Percentiles rank a stretch among this genome's conserved stretches.
Conservation (phyloP, 2,797 vertebrate species). For the Sylvilagus floridanus region DNA sequence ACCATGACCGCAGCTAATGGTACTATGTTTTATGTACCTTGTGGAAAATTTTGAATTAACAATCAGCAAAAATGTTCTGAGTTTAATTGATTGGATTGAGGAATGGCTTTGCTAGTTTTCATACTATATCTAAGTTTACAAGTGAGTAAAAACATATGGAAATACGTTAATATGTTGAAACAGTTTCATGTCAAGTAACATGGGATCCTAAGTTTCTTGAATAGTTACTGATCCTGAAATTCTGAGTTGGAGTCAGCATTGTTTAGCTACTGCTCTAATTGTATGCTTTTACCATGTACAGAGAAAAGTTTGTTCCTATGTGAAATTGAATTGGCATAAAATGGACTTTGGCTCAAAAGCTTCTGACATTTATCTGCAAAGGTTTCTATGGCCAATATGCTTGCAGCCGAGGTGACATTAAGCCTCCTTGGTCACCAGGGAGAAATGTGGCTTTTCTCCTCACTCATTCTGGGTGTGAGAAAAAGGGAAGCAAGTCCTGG, state of each 20-base stretch:
- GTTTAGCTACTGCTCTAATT: not conserved
- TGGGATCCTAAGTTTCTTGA: not conserved
- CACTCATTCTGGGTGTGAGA: not conserved
- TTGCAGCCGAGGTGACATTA: slow-evolving; percentile 54
- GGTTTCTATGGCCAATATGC: slow-evolving; percentile 54
- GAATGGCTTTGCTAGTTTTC: not conserved
- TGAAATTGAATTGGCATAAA: slow-evolving; percentile 51
- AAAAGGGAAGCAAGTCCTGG: slow-evolving; percentile 44
- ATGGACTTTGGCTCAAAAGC: slow-evolving; percentile 59
- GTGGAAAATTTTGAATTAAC: slow-evolving; percentile 41
- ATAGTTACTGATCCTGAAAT: slow-evolving; percentile 23
- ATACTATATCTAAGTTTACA: not conserved
- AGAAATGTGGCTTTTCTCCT: slow-evolving; percentile 58
- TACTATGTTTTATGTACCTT: not conserved
- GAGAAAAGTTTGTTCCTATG: not conserved
- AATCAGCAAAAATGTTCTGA: not conserved
- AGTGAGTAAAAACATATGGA: slow-evolving; percentile 9
- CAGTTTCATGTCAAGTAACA: not conserved
- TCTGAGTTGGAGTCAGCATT: not conserved
- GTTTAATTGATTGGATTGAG: not conserved
- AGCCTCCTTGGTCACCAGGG: slow-evolving; percentile 28
- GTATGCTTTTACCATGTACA: slow-evolving; percentile 13
- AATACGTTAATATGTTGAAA: not conserved
- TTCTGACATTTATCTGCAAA: slow-evolving; percentile 71
- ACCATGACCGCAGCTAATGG: not conserved